Base-by-base conservation (phyloP, 2,888 invertebrate species). In the Drosophila heteroneura region DNA sequence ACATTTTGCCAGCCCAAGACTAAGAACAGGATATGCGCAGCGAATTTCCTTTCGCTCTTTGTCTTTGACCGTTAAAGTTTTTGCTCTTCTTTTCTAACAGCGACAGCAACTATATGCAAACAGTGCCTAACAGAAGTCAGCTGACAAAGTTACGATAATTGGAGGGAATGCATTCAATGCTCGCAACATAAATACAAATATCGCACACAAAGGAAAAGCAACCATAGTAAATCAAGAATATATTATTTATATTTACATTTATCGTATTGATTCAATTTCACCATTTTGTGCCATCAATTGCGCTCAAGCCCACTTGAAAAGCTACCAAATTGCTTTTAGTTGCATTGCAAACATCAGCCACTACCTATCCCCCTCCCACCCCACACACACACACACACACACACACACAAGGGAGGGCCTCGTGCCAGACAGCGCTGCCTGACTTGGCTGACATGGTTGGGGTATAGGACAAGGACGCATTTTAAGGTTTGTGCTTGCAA, bases 1-100 rank as follows among this genome's bases (percentile, higher is more conserved):
- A 86, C 85, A 85, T 80, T 85, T 74, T 68, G 79, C 81, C 76
- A 82, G 74, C 81, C 82, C 14, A 14, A 14, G 22, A 22, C 22
- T 7, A 7, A 16, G 69, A 72, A 49, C 63, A 51, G 64, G 65
- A 66, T 49, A 63, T 62, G 57, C 32, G 22, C 35, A 35, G 41
- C 16, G 14, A 19, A 39, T 30, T 22, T 32, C 16, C 41, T 4
- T 7, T 30, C 19, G 30, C 12, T 53, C 67, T 74, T 71, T 69
- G 47, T 49, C 56, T 69, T 58, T 71, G 47, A 28, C 57, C 61
- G 70, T 56, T 47, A 39, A 44, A 59, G 67, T 62, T 54, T 53
- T 79, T 58, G 58, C 33, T 60, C 33, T 70, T 76, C 51, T 61
- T 64, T 71, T 44, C 3, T 9, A 9, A 12, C 10, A 6, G 16